Evolutionary conservation across 2,888 invertebrate species (phyloP).

Genomic region (Caenorhabditis zanzibari): DNA sequence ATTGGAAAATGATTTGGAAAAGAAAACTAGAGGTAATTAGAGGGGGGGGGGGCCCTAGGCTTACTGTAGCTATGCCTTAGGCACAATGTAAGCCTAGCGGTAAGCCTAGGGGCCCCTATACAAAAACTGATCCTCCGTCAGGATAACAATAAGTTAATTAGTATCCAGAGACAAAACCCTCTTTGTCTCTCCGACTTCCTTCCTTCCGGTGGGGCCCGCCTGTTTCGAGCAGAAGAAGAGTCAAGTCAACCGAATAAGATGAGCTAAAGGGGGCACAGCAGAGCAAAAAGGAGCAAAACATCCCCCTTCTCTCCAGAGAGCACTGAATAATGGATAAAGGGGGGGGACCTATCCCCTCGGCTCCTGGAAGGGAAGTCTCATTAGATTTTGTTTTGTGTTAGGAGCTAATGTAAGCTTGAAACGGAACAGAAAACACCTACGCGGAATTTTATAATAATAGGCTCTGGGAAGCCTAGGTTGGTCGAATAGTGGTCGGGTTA

Average conservation of each 20-base stretch:
- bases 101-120: no score
- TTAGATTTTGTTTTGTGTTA: conserved; percentile 24
- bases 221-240: conserved; percentile 11
- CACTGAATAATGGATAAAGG: conserved; percentile 56
- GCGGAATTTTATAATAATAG: no score
- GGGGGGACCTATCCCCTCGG: background rate
- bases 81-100: no score
- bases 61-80: no score
- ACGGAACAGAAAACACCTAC: no score
- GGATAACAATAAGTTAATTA: conserved; percentile 47
- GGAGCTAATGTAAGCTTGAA: no score
- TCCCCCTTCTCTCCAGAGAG: conserved; percentile 10
- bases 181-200: conserved; percentile 1
- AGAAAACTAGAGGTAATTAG: no score
- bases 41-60: no score
- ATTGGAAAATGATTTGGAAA: background rate
- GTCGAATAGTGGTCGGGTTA: no score
- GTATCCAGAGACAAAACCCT: conserved; percentile 30
- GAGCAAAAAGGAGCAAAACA: conserved; percentile 28
- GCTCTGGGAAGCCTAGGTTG: no score
- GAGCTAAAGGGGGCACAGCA: background rate
- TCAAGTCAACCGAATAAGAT: conserved; percentile 52
- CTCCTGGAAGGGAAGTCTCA: conserved; percentile 33
- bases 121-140: background rate
- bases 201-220: conserved; percentile 25